A percentile compares a stretch with the other conserved stretches of the same genome.
phyloP scores from a whole-genome alignment of 2,888 invertebrate species.

The Drosophila ochracea region DNA sequence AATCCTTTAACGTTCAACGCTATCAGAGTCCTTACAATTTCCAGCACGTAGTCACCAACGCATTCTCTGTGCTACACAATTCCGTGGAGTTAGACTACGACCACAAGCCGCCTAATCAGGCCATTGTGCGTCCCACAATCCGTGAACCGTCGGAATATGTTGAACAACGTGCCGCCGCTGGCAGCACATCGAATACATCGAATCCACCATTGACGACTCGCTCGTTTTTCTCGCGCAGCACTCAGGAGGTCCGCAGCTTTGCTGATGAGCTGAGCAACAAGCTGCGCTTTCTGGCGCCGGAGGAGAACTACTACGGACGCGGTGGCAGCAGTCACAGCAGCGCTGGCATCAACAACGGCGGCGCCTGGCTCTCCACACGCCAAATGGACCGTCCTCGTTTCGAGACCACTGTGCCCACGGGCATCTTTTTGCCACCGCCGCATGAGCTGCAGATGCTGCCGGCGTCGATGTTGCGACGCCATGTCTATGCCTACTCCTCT shows the following conservation, averaged over 20 bases:
- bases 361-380: conserved; percentile 57
- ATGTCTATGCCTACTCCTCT: conserved; percentile 89
- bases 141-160: conserved; percentile 71
- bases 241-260: conserved; percentile 86
- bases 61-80: conserved; percentile 70
- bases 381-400: conserved; percentile 87
- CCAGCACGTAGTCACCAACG: conserved; percentile 73
- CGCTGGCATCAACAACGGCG: conserved; percentile 36
- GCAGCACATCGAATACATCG: conserved; percentile 30
- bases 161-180: conserved; percentile 39
- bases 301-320: conserved; percentile 82
- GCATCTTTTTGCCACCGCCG: conserved; percentile 92
- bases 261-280: conserved; percentile 90
- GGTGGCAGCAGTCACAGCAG: conserved; percentile 67
- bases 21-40: conserved; percentile 67
- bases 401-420: conserved; percentile 92
- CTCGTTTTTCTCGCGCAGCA: conserved; percentile 71
- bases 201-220: conserved; percentile 85
- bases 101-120: conserved; percentile 86
- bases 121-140: conserved; percentile 87
- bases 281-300: conserved; percentile 88
- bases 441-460: conserved; percentile 85
- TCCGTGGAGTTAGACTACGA: conserved; percentile 61
- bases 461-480: conserved; percentile 78
- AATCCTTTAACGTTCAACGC: conserved; percentile 58